Percentiles rank a stretch among this genome's conserved stretches.
These are phyloP conservation scores for Littorina saxatilis DNA, from an alignment of 1,140 invertebrate species.

Conservation along the genomic window DNA sequence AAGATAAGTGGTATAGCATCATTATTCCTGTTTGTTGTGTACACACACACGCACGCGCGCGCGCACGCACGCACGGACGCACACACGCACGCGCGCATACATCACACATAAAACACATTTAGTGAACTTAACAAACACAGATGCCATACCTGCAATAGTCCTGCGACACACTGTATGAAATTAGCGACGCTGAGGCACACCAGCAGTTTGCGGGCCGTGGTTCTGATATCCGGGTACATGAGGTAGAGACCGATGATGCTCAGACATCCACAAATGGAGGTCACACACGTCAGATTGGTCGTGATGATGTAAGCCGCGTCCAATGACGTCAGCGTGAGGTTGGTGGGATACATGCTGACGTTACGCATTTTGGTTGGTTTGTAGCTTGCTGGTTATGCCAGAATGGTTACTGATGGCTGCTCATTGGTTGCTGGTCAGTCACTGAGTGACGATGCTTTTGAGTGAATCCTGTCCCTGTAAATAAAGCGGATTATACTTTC, in stretches of 20 bases:
- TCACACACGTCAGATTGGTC: slow-evolving; percentile 45
- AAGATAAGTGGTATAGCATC: too few species aligned
- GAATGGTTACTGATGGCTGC: neutral
- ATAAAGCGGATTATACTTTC: neutral
- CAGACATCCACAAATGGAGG: slow-evolving; percentile 49
- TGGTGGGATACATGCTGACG: neutral
- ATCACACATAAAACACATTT: too few species aligned
- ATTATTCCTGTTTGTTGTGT: too few species aligned
- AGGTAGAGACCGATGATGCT: slow-evolving; percentile 46
- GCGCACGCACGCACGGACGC: neutral
- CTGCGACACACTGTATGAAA: slow-evolving; percentile 44
- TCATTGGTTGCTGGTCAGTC: neutral
- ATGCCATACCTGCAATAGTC: slow-evolving; percentile 36
- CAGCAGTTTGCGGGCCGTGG: slow-evolving; percentile 53
- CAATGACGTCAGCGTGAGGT: slow-evolving; percentile 40
- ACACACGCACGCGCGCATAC: neutral
- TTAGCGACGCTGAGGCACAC: slow-evolving; percentile 54
- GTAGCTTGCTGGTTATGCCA: neutral
- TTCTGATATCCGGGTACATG: slow-evolving; percentile 51
- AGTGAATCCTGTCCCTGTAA: neutral
- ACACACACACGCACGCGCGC: neutral
- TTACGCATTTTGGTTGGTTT: slow-evolving; percentile 7
- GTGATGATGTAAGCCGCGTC: slow-evolving; percentile 54
- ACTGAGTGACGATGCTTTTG: neutral
- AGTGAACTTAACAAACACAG: too few species aligned